phyloP scores from a whole-genome alignment of 1,140 invertebrate genomes.

The Atta cephalotes region DNA sequence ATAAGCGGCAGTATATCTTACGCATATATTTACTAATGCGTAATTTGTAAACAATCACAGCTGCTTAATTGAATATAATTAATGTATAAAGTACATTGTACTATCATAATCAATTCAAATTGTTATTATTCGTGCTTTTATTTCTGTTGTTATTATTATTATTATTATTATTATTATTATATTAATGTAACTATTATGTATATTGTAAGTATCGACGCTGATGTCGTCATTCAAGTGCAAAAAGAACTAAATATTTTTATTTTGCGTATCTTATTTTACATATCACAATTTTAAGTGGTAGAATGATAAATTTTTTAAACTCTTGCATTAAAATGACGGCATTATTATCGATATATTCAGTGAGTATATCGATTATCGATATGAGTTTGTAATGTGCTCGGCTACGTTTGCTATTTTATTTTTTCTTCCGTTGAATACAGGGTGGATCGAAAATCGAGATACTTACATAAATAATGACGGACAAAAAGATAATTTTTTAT shows the following conservation, averaged over 20 bases:
- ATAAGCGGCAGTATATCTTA: conserved; percentile 56
- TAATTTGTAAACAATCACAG: conserved; percentile 66
- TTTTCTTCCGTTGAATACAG: conserved; percentile 25
- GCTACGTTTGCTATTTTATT: conserved; percentile 46
- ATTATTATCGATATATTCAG: conserved; percentile 56
- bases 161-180: conserved; percentile 62
- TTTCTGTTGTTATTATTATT: conserved; percentile 62
- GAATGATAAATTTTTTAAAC: not conserved
- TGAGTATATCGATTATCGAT: conserved; percentile 44
- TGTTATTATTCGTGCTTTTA: conserved; percentile 65
- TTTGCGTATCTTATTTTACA: not conserved
- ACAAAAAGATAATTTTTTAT: not conserved
- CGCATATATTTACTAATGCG: conserved; percentile 71
- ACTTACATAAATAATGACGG: not conserved
- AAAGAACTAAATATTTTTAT: conserved; percentile 6
- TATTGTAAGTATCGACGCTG: conserved; percentile 24
- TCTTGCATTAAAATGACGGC: conserved; percentile 25
- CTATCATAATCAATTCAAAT: conserved; percentile 59
- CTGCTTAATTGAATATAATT: conserved; percentile 66
- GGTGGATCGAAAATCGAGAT: conserved; percentile 28
- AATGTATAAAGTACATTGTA: conserved; percentile 71
- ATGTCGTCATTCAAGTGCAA: conserved; percentile 34
- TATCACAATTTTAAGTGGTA: not conserved
- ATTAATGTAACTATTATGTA: conserved; percentile 24
- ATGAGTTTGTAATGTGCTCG: conserved; percentile 31